Evolutionary conservation across 2,797 vertebrate genomes (phyloP).

Genomic region (Trachops cirrhosus): DNA sequence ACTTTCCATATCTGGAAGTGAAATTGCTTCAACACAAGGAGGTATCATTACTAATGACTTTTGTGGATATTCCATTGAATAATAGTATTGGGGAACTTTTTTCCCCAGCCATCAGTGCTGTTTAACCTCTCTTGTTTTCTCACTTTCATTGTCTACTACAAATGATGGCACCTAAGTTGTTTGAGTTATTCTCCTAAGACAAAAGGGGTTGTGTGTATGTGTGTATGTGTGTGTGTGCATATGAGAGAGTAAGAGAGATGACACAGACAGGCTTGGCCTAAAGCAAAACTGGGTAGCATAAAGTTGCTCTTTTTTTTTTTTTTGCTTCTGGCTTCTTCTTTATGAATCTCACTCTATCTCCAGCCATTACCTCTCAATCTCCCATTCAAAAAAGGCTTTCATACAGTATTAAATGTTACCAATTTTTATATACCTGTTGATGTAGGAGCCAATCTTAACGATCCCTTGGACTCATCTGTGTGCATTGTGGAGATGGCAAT

Average conservation of each 20-base stretch:
- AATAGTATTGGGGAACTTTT: background rate
- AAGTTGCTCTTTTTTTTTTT: background rate
- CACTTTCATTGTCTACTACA: background rate
- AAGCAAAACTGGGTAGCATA: background rate
- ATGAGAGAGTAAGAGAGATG: background rate
- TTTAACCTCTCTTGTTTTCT: background rate
- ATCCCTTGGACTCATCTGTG: constrained; percentile 79
- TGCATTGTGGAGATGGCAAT: constrained; percentile 80
- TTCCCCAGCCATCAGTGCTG: background rate
- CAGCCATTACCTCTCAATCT: background rate
- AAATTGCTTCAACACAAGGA: background rate
- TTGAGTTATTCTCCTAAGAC: background rate
- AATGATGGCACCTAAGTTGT: background rate
- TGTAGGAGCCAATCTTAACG: constrained; percentile 72
- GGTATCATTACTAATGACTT: background rate
- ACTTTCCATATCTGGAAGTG: background rate
- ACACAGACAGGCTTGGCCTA: background rate
- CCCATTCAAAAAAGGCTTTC: background rate
- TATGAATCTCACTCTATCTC: background rate
- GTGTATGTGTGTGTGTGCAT: background rate
- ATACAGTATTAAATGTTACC: background rate
- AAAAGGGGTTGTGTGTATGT: background rate
- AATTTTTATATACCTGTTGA: constrained; percentile 63
- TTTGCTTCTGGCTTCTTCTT: background rate
- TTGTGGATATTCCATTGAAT: background rate